These are phyloP conservation scores for Sminthurinus aureus DNA, from an alignment of 2,888 invertebrate genomes.

Conservation along the genomic window DNA sequence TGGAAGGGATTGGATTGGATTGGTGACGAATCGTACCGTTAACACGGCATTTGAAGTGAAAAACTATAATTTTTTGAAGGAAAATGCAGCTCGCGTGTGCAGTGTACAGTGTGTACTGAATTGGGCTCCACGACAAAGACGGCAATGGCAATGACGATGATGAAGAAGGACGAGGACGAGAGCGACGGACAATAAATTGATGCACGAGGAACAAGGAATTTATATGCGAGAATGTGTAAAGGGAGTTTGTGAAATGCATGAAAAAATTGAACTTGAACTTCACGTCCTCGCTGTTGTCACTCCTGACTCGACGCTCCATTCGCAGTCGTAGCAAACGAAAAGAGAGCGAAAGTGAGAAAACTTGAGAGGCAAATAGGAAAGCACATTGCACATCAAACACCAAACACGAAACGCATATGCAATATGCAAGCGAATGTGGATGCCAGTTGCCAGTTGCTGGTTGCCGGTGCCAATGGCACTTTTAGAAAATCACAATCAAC, in stretches of 20 bases:
- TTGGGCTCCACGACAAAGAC: too few species aligned
- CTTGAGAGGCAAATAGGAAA: not conserved
- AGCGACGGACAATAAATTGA: slow-evolving; percentile 40
- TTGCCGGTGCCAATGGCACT: not conserved
- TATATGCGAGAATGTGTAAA: slow-evolving; percentile 27
- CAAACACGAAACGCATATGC: not conserved
- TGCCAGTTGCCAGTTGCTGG: not conserved
- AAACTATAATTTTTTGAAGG: not conserved
- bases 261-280: slow-evolving; percentile 35
- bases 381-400: not conserved
- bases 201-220: slow-evolving; percentile 30
- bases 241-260: slow-evolving; percentile 21
- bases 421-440: not conserved
- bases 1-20: not conserved
- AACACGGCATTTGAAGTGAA: too few species aligned
- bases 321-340: not conserved
- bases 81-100: too few species aligned
- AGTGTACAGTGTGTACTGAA: not conserved
- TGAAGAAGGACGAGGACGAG: too few species aligned
- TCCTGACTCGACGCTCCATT: too few species aligned
- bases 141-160: not conserved
- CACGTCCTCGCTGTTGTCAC: slow-evolving; percentile 16
- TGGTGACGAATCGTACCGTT: not conserved
- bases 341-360: not conserved
- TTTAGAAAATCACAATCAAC: not conserved